A percentile compares a stretch with the other conserved stretches of the same genome.
Evolutionary conservation across 2,797 vertebrate genomes (phyloP).

Genomic region (Pempheris klunzingeri): DNA sequence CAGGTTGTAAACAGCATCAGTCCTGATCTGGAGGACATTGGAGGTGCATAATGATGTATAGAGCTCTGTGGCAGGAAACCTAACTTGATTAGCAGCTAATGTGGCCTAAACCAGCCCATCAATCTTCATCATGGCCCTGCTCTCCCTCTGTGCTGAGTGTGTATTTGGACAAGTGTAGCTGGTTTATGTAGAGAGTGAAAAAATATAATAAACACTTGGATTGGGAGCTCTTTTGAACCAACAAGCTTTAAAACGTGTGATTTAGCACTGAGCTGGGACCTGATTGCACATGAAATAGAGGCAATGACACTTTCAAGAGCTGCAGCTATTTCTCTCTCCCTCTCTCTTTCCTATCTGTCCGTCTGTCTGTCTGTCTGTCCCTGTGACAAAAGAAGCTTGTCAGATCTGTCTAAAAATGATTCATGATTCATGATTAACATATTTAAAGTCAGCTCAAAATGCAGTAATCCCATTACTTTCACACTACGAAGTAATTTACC

Average conservation of each 20-base stretch:
- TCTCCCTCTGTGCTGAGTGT: constrained; percentile 75
- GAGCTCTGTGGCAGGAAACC: constrained; percentile 76
- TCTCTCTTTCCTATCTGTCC: constrained; percentile 14
- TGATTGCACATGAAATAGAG: constrained; percentile 70
- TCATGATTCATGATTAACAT: constrained; percentile 26
- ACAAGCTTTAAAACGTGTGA: constrained; percentile 60
- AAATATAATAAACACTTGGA: constrained; percentile 87
- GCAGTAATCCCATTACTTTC: no score
- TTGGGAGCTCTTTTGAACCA: constrained; percentile 81
- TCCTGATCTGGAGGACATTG: constrained; percentile 48
- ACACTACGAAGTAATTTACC: no score
- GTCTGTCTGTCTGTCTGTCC: constrained; percentile 1
- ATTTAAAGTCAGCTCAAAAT: constrained; percentile 36
- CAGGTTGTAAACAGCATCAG: constrained; percentile 43
- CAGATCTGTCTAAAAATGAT: constrained; percentile 17
- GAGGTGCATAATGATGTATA: constrained; percentile 66
- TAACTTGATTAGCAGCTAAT: constrained; percentile 83
- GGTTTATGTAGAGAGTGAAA: constrained; percentile 87
- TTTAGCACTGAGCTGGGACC: constrained; percentile 57
- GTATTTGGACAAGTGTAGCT: constrained; percentile 84
- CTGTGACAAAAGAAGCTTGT: neutral
- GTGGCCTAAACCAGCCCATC: constrained; percentile 76
- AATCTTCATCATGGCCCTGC: constrained; percentile 81
- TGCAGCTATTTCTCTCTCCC: constrained; percentile 37
- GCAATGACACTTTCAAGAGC: constrained; percentile 49